Evolutionary conservation across 2,797 vertebrate species (phyloP), one percentile per base, ranked within the genome.

Genomic region (Astyanax mexicanus): DNA sequence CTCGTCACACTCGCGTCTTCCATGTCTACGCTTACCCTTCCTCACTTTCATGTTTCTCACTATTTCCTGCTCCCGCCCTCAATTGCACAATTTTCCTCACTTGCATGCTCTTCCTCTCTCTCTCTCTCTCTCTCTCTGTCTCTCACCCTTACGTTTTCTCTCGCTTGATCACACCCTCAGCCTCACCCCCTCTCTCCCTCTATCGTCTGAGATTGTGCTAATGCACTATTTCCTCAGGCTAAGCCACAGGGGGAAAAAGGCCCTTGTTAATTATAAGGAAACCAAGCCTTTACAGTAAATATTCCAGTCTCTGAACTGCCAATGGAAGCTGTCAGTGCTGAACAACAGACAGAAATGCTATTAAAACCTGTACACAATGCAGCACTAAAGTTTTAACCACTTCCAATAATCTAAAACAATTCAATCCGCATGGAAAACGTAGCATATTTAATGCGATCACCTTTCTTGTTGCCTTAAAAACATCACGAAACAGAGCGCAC

Each of bases 401-500:
- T 19, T 70, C 21, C 45, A 69, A 35, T 49, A 58, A 49, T 58
- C 19, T 45, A 8, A n/a, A 25, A 8, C 69, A 17, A 45, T 17
- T 3, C 42, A 66, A n/a, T 5, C 62, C n/a, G 9, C 6, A 29
- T 9, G 13, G 9, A 64, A 8, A 64, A 17, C 25, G 3, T 19
- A 25, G 29, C n/a, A n/a, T n/a, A 40, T 25, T 7, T 10, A 29
- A 45, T 21, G 23, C 32, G 42, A 27, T n/a, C 1, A 17, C 17
- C 55, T 19, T n/a, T 7, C 23, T 12, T 27, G 15, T 29, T 17
- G 23, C 17, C 19, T 38, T 23, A 8, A 12, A 89, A 88, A 83
- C 88, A 83, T 61, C 67, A 29, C 42, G 51, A n/a, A n/a, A n/a
- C 68, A 61, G 35, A 81, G 77, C 74, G 62, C 76, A 83, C 80